These are phyloP conservation scores for Podocnemis expansa DNA, from an alignment of 2,113 vertebrate species.

Conservation along the genomic window DNA sequence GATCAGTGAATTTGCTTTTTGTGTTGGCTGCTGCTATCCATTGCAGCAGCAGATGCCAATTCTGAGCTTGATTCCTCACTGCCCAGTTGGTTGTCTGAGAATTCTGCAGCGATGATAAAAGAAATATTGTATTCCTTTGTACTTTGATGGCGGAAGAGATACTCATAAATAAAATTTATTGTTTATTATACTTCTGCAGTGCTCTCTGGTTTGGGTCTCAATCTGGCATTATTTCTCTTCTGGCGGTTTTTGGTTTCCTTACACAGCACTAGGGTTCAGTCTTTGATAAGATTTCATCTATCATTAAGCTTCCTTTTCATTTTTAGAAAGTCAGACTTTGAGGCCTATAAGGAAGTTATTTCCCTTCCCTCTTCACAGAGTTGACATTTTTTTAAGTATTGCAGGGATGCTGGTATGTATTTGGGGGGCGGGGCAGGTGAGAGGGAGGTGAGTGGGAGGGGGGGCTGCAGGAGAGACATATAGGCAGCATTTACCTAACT, in stretches of 20 bases:
- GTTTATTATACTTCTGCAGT: neutral
- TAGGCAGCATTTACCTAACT: constrained; percentile 25
- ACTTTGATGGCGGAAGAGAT: neutral
- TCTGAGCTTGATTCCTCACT: neutral
- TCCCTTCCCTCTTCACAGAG: neutral
- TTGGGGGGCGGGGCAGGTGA: neutral
- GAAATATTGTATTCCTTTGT: neutral
- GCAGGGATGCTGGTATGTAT: neutral
- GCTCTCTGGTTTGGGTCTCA: neutral
- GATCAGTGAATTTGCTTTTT: constrained; percentile 24
- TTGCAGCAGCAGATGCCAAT: constrained; percentile 3
- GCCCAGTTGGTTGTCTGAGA: neutral
- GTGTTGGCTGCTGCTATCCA: rapidly evolving
- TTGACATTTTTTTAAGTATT: constrained; percentile 7
- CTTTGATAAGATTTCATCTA: constrained; percentile 51
- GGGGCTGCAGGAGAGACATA: neutral
- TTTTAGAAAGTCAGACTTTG: neutral
- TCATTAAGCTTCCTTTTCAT: constrained; percentile 9
- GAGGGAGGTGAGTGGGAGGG: neutral
- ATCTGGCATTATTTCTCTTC: constrained; percentile 6
- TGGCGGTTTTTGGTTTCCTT: neutral
- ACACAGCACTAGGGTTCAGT: neutral
- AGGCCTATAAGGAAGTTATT: neutral
- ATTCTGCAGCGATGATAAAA: neutral
- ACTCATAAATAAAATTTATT: neutral